Base-by-base conservation (phyloP, 1,140 invertebrate species). In the Trichomalopsis sarcophagae region DNA sequence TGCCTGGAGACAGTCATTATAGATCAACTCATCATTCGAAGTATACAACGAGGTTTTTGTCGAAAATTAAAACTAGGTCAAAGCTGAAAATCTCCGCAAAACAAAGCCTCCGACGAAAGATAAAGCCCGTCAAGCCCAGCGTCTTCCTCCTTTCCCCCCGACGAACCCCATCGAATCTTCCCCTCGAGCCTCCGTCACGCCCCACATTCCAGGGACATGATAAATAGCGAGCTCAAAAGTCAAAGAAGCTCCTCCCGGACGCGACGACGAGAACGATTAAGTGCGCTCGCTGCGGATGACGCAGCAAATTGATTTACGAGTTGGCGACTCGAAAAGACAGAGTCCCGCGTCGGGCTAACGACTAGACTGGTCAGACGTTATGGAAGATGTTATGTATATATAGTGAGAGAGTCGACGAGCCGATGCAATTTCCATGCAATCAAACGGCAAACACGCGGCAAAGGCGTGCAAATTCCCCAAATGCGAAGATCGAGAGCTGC, bases 341-440 rank as follows among this genome's bases (percentile, higher is more conserved):
- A 27, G 23, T 6, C 23, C 10, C 0, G 10, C 27, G 68, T 13
- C 68, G 23, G 27, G 27, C 68, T 30, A 71, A 62, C 55, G 21
- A 62, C 55, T 62, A 62, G 55, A 62, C 17, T 7, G 55, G 2
- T 62, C 21, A n/a, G 55, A n/a, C 17, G 21, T 14, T 44, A 44
- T 44, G 40, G 40, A 44, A 44, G 40, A 44, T 66, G n/a, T 23
- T 0, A 71, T 71, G 2, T 71, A 36, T 73, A 33, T 73, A 17
- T 73, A 69, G 5, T 1, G 27, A 13, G 36, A 71, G 68, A 71
- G 23, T 27, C 33, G 14, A 47, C 33, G 68, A 30, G 44, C n/a
- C 86, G 81, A 86, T 81, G 87, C 87, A 89, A 89, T 89, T 88
- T 89, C 84, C 88, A 86, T 86, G 82, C 87, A 87, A 89, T 88